phyloP scores from a whole-genome alignment of 2,797 vertebrate species.

The Momotus momota region DNA sequence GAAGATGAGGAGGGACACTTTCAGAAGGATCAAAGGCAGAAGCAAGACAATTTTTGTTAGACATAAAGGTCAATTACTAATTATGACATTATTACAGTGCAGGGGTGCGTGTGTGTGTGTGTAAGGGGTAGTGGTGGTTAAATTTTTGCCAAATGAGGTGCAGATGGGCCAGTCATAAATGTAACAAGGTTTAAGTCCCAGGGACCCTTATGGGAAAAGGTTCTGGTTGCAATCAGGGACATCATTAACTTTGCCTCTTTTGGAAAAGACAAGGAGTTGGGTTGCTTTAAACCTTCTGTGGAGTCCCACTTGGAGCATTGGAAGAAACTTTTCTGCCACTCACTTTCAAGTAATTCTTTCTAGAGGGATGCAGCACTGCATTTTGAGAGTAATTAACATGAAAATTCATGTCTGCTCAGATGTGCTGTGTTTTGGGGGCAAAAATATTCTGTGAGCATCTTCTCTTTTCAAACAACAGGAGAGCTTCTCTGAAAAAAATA shows the following conservation, averaged over 20 bases:
- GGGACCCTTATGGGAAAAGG: background rate
- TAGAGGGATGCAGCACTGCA: background rate
- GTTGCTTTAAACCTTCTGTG: background rate
- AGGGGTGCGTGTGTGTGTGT: background rate
- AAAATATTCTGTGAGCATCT: background rate
- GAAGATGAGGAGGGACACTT: background rate
- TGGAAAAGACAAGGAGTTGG: background rate
- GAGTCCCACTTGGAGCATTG: background rate
- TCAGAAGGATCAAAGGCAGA: background rate
- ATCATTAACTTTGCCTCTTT: background rate
- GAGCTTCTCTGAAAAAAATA: background rate
- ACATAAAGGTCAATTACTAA: background rate
- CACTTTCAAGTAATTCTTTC: background rate
- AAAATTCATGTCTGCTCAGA: background rate
- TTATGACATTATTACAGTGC: background rate
- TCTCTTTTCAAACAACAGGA: background rate
- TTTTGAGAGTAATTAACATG: background rate
- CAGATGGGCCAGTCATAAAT: background rate
- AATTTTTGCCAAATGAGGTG: background rate
- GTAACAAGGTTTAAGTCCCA: background rate
- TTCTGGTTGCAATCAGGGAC: background rate
- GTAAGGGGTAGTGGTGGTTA: background rate
- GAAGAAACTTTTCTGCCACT: background rate
- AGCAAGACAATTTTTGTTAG: background rate
- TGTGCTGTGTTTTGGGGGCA: background rate